phyloP scores from a whole-genome alignment of 2,113 vertebrate species.

The Alouatta palliata region DNA sequence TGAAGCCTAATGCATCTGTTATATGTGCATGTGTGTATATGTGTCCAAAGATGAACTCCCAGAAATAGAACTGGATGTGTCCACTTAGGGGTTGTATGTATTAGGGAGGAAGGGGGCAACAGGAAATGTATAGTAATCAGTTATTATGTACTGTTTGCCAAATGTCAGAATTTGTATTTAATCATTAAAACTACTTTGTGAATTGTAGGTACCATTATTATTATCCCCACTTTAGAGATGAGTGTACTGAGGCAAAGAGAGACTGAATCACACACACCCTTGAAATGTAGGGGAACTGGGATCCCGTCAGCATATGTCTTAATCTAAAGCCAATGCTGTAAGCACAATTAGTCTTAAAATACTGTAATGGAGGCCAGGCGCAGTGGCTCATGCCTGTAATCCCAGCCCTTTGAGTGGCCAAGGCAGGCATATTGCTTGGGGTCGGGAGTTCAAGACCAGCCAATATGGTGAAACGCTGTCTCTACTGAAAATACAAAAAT shows the following conservation, averaged over 20 bases:
- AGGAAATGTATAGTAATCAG: not conserved
- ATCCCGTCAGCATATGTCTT: not conserved
- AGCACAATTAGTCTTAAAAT: conserved; percentile 33
- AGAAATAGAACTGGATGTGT: not conserved
- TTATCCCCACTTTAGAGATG: conserved; percentile 8
- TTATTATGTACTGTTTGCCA: not conserved
- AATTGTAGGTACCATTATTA: conserved; percentile 9
- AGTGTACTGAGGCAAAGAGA: conserved; percentile 1
- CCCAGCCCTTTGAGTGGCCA: too few species aligned
- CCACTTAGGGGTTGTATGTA: not conserved
- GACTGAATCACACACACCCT: not conserved
- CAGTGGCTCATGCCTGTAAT: too few species aligned
- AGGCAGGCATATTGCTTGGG: too few species aligned
- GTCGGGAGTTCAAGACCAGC: too few species aligned
- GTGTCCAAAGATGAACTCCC: not conserved
- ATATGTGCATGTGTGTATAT: not conserved
- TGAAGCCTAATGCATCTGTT: not conserved
- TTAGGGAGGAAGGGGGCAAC: not conserved
- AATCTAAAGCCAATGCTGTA: not conserved
- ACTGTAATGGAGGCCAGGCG: not conserved
- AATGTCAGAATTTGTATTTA: conserved; percentile 29
- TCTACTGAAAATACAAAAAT: too few species aligned
- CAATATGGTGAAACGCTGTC: too few species aligned
- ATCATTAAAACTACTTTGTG: not conserved
- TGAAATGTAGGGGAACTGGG: not conserved